Evolutionary conservation across 23 tunicate species (phyloP), one percentile per base, ranked within the genome.

Genomic region (Styela clava): DNA sequence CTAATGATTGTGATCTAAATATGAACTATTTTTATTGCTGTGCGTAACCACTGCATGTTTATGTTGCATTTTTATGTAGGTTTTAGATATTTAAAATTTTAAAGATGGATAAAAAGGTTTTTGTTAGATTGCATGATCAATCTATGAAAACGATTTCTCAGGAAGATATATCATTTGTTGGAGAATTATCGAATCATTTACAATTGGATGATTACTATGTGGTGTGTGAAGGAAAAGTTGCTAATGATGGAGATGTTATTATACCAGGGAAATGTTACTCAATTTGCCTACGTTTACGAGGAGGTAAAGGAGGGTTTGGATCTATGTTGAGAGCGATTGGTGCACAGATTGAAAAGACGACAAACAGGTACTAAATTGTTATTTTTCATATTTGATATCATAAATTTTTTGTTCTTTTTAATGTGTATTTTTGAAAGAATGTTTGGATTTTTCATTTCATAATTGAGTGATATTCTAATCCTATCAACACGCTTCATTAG

Each of bases 251-350:
- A 3, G 85, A 84, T 22, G 34, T 16, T 12, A 19, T 89, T 2
- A 24, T 23, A 16, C 34, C 25, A 16, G 83, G 83, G 2, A 81
- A 79, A 31, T 16, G 24, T 52, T 73, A 72, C 32, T 24, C 81
- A 29, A 24, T 79, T 19, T 70, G 74, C 67, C 27, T 80, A 0
- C 62, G 84, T 0, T 61, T 88, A 3, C 78, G 77, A 24, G 99
- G 99, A 5, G 99, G 99, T 22, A 96, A 96, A 87, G 99, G 99
- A 21, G 99, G 99, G 1, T 96, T 96, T 91, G 99, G 99, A 25
- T 96, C 99, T 22, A 94, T 96, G 92, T 85, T 96, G 62, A 29
- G 99, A 70, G 99, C 99, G 22, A 74, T 96, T 27, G 99, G 99
- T 20, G 96, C 99, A 1, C 99, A 96, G 74, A 96, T 96, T 69